phyloP scores from a whole-genome alignment of 2,797 vertebrate species.

The Hoplostethus atlanticus region DNA sequence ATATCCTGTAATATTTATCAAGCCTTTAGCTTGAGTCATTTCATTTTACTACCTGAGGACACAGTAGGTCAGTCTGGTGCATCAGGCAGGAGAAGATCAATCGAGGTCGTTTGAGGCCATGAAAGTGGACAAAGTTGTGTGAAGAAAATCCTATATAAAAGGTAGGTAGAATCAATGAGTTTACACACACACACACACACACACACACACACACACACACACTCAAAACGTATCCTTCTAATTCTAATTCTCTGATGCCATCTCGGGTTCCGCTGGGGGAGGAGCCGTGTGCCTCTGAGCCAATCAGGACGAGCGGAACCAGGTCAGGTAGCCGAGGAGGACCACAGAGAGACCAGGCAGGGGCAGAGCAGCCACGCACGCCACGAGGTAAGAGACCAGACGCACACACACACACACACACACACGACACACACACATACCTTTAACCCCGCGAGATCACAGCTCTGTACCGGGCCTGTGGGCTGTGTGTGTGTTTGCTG shows the following conservation, averaged over 20 bases:
- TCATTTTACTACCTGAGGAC: conserved; percentile 59
- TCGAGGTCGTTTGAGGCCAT: neutral
- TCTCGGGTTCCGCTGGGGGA: conserved; percentile 64
- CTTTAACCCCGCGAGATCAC: conserved; percentile 50
- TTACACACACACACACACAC: neutral
- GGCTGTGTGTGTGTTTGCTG: conserved; percentile 27
- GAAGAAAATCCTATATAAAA: neutral
- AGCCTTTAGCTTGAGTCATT: conserved; percentile 21
- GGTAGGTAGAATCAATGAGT: conserved; percentile 15
- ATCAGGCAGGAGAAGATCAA: neutral
- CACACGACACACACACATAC: conserved; percentile 23
- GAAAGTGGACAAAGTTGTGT: neutral
- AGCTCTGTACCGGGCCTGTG: conserved; percentile 12
- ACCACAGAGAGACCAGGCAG: conserved; percentile 76
- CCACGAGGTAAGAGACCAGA: conserved; percentile 77
- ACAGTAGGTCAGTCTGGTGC: neutral
- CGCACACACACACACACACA: conserved; percentile 34
- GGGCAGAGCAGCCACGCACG: conserved; percentile 68
- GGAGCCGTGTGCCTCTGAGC: conserved; percentile 61
- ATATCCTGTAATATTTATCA: conserved; percentile 48
- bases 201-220: neutral
- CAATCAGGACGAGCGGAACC: conserved; percentile 75
- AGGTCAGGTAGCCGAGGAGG: conserved; percentile 81
- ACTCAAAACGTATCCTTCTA: conserved; percentile 38
- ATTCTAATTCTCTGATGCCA: conserved; percentile 49